Percentiles rank a stretch among this genome's conserved stretches.
Evolutionary conservation across 2,888 invertebrate genomes (phyloP).

Genomic region (Yponomeuta evonymella): DNA sequence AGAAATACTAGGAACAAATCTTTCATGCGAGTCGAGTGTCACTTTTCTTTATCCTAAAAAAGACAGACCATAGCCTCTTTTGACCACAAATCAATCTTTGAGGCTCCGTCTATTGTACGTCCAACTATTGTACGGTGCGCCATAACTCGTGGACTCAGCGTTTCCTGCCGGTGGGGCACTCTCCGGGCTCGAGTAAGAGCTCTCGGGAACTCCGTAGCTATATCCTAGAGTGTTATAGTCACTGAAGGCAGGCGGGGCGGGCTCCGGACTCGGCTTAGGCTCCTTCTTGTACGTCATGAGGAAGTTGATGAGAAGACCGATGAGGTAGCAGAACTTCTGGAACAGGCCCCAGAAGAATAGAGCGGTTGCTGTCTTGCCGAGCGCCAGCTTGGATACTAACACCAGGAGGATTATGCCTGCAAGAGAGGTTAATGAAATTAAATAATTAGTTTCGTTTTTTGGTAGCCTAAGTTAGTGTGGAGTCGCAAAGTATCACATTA

Average conservation of each 20-base stretch:
- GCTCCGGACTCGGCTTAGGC: background rate
- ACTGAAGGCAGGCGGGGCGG: conserved; percentile 18
- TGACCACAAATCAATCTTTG: conserved; percentile 2
- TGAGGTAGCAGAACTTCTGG: conserved; percentile 58
- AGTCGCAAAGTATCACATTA: too few relatives aligned
- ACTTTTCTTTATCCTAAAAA: too few relatives aligned
- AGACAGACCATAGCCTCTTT: too few relatives aligned
- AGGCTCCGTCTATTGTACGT: conserved; percentile 16
- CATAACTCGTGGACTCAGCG: conserved; percentile 33
- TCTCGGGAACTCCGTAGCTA: conserved; percentile 56
- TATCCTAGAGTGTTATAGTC: conserved; percentile 65
- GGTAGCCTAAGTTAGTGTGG: background rate
- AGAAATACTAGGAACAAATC: too few relatives aligned
- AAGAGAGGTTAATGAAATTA: conserved; percentile 17
- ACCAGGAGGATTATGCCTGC: conserved; percentile 54
- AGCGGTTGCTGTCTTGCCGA: conserved; percentile 54
- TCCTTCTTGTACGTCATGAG: conserved; percentile 44
- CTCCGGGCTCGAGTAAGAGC: background rate
- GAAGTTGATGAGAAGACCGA: conserved; percentile 51
- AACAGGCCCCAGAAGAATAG: conserved; percentile 57
- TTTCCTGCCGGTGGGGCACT: conserved; percentile 13
- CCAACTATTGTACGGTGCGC: conserved; percentile 13
- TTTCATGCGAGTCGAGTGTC: too few relatives aligned
- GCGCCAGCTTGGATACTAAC: conserved; percentile 52
- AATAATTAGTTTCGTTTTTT: background rate